These are phyloP conservation scores for Gymnodraco acuticeps DNA, from an alignment of 2,797 vertebrate genomes.

Conservation along the genomic window DNA sequence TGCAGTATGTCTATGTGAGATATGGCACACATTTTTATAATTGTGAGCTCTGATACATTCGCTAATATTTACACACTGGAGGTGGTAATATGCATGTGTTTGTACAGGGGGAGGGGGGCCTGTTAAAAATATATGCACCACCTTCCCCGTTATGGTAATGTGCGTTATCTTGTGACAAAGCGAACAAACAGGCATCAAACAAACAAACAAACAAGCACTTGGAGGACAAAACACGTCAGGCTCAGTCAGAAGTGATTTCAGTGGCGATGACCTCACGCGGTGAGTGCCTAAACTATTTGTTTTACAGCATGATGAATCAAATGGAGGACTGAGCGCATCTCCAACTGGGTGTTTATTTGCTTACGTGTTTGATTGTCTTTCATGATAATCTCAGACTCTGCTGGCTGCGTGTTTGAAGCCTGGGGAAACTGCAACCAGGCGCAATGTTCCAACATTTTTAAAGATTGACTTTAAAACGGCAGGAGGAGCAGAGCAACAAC, in stretches of 20 bases:
- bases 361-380: slow-evolving; percentile 57
- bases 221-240: slow-evolving; percentile 54
- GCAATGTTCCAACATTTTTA: slow-evolving; percentile 27
- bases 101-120: slow-evolving; percentile 34
- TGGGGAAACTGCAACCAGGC: slow-evolving; percentile 20
- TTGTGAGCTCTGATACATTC: slow-evolving; percentile 53
- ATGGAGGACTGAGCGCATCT: slow-evolving; percentile 29
- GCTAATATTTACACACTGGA: slow-evolving; percentile 58
- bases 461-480: slow-evolving; percentile 16
- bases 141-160: slow-evolving; percentile 55
- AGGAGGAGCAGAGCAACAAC: slow-evolving; percentile 4
- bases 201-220: slow-evolving; percentile 62
- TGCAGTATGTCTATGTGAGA: slow-evolving; percentile 15
- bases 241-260: slow-evolving; percentile 32
- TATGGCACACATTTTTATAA: slow-evolving; percentile 23
- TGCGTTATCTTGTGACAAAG: slow-evolving; percentile 65
- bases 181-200: slow-evolving; percentile 61
- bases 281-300: slow-evolving; percentile 55
- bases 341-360: slow-evolving; percentile 33
- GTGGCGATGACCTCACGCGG: slow-evolving; percentile 48
- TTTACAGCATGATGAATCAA: slow-evolving; percentile 52
- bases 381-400: slow-evolving; percentile 40
- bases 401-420: slow-evolving; percentile 46
- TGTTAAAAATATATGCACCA: slow-evolving; percentile 65
- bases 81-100: slow-evolving; percentile 56